Evolutionary conservation across 2,797 vertebrate genomes (phyloP), one percentile per base, ranked within the genome.

Genomic region (Sphenodon punctatus): DNA sequence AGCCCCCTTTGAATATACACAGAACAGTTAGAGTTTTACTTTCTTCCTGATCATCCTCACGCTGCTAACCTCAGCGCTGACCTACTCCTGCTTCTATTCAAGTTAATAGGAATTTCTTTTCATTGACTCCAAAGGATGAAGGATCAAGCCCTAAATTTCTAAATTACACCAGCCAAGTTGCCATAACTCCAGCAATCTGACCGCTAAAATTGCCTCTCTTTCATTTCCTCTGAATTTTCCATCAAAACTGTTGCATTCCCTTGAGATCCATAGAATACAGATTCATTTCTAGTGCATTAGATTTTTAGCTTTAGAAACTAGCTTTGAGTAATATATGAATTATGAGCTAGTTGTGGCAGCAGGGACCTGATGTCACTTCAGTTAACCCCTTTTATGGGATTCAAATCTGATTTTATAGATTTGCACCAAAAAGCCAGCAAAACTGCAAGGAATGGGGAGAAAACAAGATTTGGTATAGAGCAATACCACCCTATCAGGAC

Each of bases 131-230:
- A 45, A 1, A 0, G 42, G 45, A 11, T 1, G 2, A 22, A 34
- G 56, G 22, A 81, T 84, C 63, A 2, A 16, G 55, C 70, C 68
- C 13, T 0, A 2, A 2, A 5, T 63, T 71, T 53, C 0, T 0
- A 89, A 78, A 72, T 58, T 78, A 55, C 59, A 42, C 2, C 64
- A 12, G 34, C 82, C 58, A 64, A 75, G 39, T 64, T 92, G 72
- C 85, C 46, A 0, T 89, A 88, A 87, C 46, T 87, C 75, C 72
- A n/a, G 78, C 43, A 67, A 49, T 75, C 20, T 88, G 76, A 74
- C 78, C 87, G 82, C 69, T 85, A 82, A 86, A 90, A 89, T 89
- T 91, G 75, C 86, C 82, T 91, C 67, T 90, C 67, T 71, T 88
- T 89, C 69, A 67, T 89, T 91, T 88, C 65, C 48, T 78, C 46